These are phyloP conservation scores for Carterocephalus palaemon DNA, from an alignment of 2,888 invertebrate genomes.

Conservation along the genomic window DNA sequence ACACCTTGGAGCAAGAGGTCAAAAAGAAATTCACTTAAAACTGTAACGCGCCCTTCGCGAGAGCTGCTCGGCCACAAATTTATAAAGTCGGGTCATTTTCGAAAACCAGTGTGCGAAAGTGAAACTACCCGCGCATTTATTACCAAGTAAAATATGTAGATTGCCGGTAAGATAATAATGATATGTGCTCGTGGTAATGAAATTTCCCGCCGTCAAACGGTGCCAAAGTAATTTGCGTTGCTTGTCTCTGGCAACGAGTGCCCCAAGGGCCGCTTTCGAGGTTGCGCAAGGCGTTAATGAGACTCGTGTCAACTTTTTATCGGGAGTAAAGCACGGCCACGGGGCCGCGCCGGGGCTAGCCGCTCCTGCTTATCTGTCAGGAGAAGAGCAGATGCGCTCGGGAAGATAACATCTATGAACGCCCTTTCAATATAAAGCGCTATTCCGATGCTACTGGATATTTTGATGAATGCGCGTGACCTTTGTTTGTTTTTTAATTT, in stretches of 20 bases:
- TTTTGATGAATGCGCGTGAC: too few relatives aligned
- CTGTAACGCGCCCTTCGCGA: slow-evolving; percentile 75
- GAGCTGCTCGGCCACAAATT: slow-evolving; percentile 55
- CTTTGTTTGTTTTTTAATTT: too few relatives aligned
- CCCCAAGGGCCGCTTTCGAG: slow-evolving; percentile 77
- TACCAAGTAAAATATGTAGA: slow-evolving; percentile 78
- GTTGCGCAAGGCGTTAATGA: slow-evolving; percentile 76
- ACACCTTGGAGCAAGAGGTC: slow-evolving; percentile 76
- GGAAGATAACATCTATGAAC: background rate
- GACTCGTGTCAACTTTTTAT: slow-evolving; percentile 61
- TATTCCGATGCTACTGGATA: background rate
- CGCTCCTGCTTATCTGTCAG: slow-evolving; percentile 39
- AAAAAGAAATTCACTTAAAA: slow-evolving; percentile 78
- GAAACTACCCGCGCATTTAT: slow-evolving; percentile 77
- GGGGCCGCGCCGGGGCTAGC: slow-evolving; percentile 32
- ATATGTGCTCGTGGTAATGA: slow-evolving; percentile 79
- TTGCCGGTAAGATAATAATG: slow-evolving; percentile 77
- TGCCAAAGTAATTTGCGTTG: slow-evolving; percentile 79
- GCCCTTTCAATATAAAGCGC: too few relatives aligned
- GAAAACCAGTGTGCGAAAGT: slow-evolving; percentile 77
- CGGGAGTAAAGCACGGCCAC: slow-evolving; percentile 55
- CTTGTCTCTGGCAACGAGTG: slow-evolving; percentile 73
- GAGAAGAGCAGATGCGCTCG: background rate
- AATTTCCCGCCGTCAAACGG: slow-evolving; percentile 79
- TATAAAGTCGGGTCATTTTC: slow-evolving; percentile 75